Evolutionary conservation across 2,113 vertebrate genomes (phyloP), one percentile per base, ranked within the genome.

Genomic region (Egretta garzetta): DNA sequence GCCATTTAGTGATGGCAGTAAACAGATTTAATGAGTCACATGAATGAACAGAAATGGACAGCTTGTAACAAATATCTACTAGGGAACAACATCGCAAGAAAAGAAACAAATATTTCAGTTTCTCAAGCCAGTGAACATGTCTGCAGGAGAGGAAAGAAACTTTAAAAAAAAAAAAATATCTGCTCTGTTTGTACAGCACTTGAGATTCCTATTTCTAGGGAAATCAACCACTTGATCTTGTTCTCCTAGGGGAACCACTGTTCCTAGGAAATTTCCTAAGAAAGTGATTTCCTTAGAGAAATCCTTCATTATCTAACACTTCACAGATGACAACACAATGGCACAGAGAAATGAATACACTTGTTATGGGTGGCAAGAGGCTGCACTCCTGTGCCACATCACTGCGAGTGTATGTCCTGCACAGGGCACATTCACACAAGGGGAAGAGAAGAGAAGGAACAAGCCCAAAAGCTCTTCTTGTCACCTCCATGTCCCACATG

Each of bases 101-200:
- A 95, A 96, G 33, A 93, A 84, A 81, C 17, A 75, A 91, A 80
- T 58, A 76, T 76, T 96, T 82, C 86, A 26, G 28, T 83, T 96
- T 93, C 74, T 96, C 62, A 91, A 85, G 58, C 84, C 70, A 92
- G 50, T 47, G 62, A 94, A 86, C 20, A 50, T 23, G 45, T 50
- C 60, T 84, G 30, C 62, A 85, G 79, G 18, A 92, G 50, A 90
- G 86, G 41, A 90, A 80, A 84, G 30, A 80, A 45, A 21, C 21
- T 1, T 24, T 27, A 8, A 53, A 47, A 62, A 35, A 62, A 35
- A 28, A 8, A 28, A 26, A 39, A 30, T 26, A 37, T 77, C 39
- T 67, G 37, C 33, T 91, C 49, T 92, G 9, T 22, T 47, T 32
- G 27, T 79, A n/a, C 19, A 77, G 26, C 52, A 74, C 39, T 71